Conservation (phyloP, 2,888 invertebrate genomes). For the Cryptophagus acutangulus region DNA sequence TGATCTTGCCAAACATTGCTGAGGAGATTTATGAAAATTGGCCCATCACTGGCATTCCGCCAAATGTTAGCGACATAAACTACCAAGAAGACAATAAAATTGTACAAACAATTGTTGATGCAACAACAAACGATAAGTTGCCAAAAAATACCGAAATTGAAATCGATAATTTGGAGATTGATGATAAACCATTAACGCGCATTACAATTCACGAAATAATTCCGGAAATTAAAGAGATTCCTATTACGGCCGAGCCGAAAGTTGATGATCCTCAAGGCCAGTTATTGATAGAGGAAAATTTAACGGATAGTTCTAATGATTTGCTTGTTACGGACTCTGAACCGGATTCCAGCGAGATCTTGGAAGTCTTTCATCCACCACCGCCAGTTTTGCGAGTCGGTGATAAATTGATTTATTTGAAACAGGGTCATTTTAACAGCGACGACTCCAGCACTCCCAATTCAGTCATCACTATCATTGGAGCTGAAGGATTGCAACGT, state of each 20-base stretch:
- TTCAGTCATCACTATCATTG: constrained; percentile 47
- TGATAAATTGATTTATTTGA: constrained; percentile 44
- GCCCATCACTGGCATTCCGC: constrained; percentile 15
- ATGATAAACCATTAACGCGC: constrained; percentile 20
- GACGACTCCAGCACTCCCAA: constrained; percentile 42
- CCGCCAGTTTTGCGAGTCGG: constrained; percentile 45
- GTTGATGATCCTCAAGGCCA: constrained; percentile 26
- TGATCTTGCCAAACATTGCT: constrained; percentile 14
- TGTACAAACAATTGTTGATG: constrained; percentile 16
- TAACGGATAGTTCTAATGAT: constrained; percentile 28
- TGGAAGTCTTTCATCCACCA: constrained; percentile 43
- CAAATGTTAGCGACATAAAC: constrained; percentile 17
- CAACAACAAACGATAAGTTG: constrained; percentile 9
- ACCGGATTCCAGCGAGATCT: constrained; percentile 42
- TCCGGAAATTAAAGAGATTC: constrained; percentile 47
- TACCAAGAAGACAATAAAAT: constrained; percentile 28
- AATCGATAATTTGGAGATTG: constrained; percentile 10
- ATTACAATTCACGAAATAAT: constrained; percentile 60
- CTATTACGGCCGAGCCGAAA: constrained; percentile 39
- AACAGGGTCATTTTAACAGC: constrained; percentile 41
- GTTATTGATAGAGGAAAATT: constrained; percentile 33
- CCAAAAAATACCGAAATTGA: constrained; percentile 16
- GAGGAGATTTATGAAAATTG: constrained; percentile 21
- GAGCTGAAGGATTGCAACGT: constrained; percentile 48
- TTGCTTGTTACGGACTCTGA: constrained; percentile 35